Percentiles rank a stretch among this genome's conserved stretches.
These are phyloP conservation scores for Arion vulgaris DNA, from an alignment of 1,140 invertebrate species.

Conservation along the genomic window DNA sequence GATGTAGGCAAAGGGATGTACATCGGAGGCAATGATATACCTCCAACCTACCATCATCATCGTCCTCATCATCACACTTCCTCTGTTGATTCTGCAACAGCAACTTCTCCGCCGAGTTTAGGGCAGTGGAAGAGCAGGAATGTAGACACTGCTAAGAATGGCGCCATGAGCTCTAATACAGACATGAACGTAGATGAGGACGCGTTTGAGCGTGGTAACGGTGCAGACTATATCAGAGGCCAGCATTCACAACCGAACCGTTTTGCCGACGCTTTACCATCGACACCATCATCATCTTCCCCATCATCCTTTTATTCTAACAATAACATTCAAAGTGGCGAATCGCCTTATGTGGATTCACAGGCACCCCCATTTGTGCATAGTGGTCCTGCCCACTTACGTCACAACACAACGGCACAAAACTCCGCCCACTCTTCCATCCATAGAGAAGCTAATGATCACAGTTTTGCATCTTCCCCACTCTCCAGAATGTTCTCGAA, in stretches of 20 bases:
- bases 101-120: not conserved
- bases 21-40: conserved; percentile 10
- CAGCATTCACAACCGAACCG: not conserved
- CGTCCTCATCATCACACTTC: not conserved
- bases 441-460: not conserved
- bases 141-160: not conserved
- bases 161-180: not conserved
- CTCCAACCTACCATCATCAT: conserved; percentile 5
- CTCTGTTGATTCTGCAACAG: not conserved
- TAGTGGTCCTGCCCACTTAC: not conserved
- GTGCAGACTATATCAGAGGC: not conserved
- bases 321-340: not conserved
- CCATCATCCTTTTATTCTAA: not conserved
- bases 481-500: not conserved
- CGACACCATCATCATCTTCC: not conserved
- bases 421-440: not conserved
- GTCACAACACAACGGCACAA: not conserved
- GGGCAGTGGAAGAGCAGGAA: not conserved
- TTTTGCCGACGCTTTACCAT: not conserved
- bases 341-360: not conserved
- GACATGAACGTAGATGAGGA: too few species aligned
- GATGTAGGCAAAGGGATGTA: not conserved
- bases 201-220: too few species aligned
- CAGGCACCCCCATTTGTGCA: not conserved
- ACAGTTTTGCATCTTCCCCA: not conserved